Conservation (phyloP, 2,888 invertebrate species). For the Xestoiulus laeticollis region DNA sequence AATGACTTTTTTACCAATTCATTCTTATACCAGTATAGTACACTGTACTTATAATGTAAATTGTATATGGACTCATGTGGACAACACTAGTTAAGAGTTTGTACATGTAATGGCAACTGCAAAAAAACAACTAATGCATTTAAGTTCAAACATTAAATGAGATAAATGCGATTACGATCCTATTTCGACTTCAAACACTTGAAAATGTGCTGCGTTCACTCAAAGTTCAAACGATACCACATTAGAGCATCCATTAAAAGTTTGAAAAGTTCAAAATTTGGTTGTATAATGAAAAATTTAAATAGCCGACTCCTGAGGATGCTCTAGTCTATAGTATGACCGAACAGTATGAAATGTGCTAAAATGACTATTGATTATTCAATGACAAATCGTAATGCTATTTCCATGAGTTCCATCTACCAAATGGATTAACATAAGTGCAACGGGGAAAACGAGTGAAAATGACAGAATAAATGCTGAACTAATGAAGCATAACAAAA, state of each 20-base stretch:
- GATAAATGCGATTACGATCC: neutral
- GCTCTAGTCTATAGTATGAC: neutral
- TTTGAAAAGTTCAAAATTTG: neutral
- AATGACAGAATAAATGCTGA: neutral
- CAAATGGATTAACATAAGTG: neutral
- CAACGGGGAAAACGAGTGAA: too few relatives aligned
- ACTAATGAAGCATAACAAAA: too few relatives aligned
- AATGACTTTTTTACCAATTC: neutral
- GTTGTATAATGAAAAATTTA: neutral
- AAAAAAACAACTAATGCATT: neutral
- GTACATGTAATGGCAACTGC: too few relatives aligned
- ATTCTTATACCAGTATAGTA: too few relatives aligned
- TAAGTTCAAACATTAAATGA: neutral
- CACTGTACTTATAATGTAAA: too few relatives aligned
- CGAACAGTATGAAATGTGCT: neutral
- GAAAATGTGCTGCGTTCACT: too few relatives aligned
- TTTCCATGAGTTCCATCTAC: neutral
- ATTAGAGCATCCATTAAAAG: neutral
- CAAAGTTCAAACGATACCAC: too few relatives aligned
- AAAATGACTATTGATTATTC: neutral
- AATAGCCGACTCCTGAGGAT: neutral
- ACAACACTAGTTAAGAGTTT: too few relatives aligned
- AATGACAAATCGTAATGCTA: neutral
- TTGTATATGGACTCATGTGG: too few relatives aligned
- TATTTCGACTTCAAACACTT: neutral